A percentile compares a stretch with the other conserved stretches of the same genome.
Conservation (phyloP, 2,888 invertebrate genomes). For the Agrypnus murinus region DNA sequence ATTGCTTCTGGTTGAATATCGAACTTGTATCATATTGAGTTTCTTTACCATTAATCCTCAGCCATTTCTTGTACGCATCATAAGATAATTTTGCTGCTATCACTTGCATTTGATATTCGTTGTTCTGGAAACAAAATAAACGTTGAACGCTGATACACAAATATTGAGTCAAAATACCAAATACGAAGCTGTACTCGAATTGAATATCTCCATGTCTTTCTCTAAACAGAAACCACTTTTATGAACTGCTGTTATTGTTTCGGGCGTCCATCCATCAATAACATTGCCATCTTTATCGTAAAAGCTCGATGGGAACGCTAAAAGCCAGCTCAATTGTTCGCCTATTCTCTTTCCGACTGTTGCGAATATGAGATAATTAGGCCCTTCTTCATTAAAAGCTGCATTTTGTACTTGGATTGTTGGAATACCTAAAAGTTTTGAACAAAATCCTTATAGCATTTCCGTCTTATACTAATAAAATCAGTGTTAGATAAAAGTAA, state of each 20-base stretch:
- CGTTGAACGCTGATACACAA: no score
- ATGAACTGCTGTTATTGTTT: constrained; percentile 21
- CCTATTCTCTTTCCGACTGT: constrained; percentile 62
- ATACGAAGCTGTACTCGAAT: no score
- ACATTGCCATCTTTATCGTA: constrained; percentile 34
- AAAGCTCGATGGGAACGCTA: constrained; percentile 13
- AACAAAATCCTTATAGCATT: no score
- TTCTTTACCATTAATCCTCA: constrained; percentile 77
- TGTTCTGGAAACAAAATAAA: no score
- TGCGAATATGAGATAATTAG: constrained; percentile 63
- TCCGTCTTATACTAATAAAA: no score
- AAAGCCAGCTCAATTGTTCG: constrained; percentile 57
- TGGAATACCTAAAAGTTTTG: constrained; percentile 32
- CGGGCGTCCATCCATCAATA: constrained; percentile 23
- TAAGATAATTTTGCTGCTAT: constrained; percentile 34
- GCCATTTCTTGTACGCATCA: constrained; percentile 79
- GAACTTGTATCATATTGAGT: no score
- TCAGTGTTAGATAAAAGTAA: no score
- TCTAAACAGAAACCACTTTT: background rate
- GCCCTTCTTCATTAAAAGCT: constrained; percentile 57
- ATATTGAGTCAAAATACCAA: no score
- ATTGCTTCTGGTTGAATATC: constrained; percentile 75
- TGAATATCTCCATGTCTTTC: no score
- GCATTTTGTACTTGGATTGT: constrained; percentile 11
- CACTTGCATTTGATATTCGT: constrained; percentile 5